phyloP scores from a whole-genome alignment of 2,797 vertebrate species.

The Brachyalestes nurse region DNA sequence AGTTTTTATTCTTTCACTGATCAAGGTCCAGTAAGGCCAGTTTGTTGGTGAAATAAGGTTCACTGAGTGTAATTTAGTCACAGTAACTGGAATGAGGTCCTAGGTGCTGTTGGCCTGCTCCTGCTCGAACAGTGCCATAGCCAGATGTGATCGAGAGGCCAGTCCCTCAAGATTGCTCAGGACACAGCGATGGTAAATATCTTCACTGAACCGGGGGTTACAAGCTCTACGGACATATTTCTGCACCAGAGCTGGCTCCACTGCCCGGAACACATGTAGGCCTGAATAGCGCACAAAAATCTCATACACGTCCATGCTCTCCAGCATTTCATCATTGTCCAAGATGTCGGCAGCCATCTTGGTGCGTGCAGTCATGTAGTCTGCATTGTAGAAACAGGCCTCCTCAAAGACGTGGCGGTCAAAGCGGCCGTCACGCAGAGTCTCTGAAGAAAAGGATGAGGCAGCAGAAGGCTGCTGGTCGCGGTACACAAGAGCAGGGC shows the following conservation, averaged over 20 bases:
- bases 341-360: slow-evolving; percentile 89
- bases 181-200: slow-evolving; percentile 93
- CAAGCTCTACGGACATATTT: slow-evolving; percentile 87
- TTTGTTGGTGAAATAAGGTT: slow-evolving; percentile 27
- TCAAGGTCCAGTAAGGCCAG: slow-evolving; percentile 38
- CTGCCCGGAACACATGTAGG: slow-evolving; percentile 94
- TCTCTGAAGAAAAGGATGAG: slow-evolving; percentile 80
- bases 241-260: slow-evolving; percentile 94
- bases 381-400: slow-evolving; percentile 97
- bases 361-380: slow-evolving; percentile 93
- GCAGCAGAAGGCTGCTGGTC: slow-evolving; percentile 84
- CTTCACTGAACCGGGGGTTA: slow-evolving; percentile 92
- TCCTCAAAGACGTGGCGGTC: slow-evolving; percentile 92
- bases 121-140: slow-evolving; percentile 93
- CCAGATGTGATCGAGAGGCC: slow-evolving; percentile 90
- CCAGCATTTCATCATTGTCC: slow-evolving; percentile 92
- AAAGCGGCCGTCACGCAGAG: slow-evolving; percentile 86
- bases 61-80: slow-evolving; percentile 11
- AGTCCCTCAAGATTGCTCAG: slow-evolving; percentile 94
- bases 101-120: slow-evolving; percentile 97
- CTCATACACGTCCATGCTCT: slow-evolving; percentile 93
- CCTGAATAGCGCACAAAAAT: slow-evolving; percentile 94
- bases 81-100: background rate
- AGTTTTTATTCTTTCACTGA: slow-evolving; percentile 26
- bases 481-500: slow-evolving; percentile 81